Evolutionary conservation across 2,113 vertebrate species (phyloP).

Genomic region (Elaphurus davidianus): DNA sequence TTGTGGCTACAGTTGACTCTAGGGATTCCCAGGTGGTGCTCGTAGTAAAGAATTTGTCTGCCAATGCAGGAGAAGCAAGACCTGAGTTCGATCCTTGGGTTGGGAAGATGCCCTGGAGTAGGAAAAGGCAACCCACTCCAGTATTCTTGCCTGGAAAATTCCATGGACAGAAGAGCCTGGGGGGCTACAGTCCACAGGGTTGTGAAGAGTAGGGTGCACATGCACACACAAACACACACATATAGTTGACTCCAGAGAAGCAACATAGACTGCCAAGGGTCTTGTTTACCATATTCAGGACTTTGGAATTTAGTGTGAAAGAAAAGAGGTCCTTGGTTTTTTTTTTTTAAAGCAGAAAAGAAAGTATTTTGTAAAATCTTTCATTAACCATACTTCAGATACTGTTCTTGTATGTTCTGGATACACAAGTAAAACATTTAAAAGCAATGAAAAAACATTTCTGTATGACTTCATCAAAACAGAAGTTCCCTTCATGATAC

Average conservation of each 20-base stretch:
- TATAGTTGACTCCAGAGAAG: neutral
- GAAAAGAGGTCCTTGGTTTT: neutral
- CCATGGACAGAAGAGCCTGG: neutral
- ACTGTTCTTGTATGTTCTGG: neutral
- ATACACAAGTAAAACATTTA: conserved; percentile 15
- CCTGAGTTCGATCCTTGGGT: neutral
- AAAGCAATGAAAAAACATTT: neutral
- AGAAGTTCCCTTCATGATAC: neutral
- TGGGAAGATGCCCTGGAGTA: neutral
- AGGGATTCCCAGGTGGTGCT: neutral
- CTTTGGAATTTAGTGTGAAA: neutral
- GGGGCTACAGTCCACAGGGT: neutral
- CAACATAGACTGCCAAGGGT: neutral
- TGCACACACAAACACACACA: neutral
- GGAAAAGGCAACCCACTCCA: neutral
- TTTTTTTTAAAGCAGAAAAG: neutral
- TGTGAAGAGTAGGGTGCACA: neutral
- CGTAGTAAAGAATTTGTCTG: neutral
- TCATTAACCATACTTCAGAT: neutral
- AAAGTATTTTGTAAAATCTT: neutral
- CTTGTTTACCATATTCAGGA: neutral
- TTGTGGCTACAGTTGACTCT: neutral
- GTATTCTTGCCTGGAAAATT: neutral
- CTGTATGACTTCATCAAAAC: neutral
- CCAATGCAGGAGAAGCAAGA: neutral